These are phyloP conservation scores for Acronicta leporina DNA, from an alignment of 2,888 invertebrate genomes.

Conservation along the genomic window DNA sequence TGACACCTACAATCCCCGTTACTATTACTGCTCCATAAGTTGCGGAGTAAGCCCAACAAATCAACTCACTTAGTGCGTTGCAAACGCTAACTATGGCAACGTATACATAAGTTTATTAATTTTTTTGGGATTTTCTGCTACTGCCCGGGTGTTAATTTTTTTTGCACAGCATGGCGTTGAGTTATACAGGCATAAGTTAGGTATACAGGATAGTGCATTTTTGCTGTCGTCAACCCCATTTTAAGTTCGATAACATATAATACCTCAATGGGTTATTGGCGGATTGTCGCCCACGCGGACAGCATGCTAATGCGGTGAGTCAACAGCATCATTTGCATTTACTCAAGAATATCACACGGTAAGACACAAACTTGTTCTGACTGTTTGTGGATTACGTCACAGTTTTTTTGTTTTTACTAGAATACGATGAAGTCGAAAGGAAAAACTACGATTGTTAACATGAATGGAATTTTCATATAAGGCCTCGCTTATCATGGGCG, in stretches of 20 bases:
- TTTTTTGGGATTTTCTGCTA: no score
- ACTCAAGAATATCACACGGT: conserved; percentile 28
- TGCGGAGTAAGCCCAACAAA: not conserved
- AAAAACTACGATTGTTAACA: conserved; percentile 17
- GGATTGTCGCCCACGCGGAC: conserved; percentile 44
- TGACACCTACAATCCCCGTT: not conserved
- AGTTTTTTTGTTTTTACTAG: conserved; percentile 25
- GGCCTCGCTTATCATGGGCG: no score
- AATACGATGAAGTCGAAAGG: conserved; percentile 7
- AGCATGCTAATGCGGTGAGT: conserved; percentile 58
- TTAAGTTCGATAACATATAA: not conserved
- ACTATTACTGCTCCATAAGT: not conserved
- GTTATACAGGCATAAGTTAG: no score
- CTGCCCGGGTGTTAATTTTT: no score
- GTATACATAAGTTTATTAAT: no score
- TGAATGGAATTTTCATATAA: conserved; percentile 16
- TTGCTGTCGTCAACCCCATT: no score
- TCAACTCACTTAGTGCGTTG: not conserved
- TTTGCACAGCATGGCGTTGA: no score
- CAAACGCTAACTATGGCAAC: no score
- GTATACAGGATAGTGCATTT: no score
- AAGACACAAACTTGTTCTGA: not conserved
- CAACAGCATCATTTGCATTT: conserved; percentile 58
- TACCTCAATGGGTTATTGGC: not conserved
- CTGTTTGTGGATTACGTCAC: conserved; percentile 36